phyloP scores from a whole-genome alignment of 2,113 vertebrate genomes.

The Ptyas mucosa region DNA sequence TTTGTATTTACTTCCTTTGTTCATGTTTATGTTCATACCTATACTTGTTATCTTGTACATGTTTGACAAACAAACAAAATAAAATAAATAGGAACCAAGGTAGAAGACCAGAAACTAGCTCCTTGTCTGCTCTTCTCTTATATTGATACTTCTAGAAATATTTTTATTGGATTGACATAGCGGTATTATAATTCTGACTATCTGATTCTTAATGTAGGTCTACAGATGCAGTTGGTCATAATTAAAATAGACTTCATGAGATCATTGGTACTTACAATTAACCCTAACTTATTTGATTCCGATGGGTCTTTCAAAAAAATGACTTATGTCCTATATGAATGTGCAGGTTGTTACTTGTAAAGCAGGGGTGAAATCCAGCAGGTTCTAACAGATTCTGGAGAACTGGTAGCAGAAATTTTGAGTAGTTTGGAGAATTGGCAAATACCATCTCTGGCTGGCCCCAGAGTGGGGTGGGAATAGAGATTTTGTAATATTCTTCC shows the following conservation, averaged over 20 bases:
- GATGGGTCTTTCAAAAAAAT: not conserved
- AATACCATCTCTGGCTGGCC: too few relatives aligned
- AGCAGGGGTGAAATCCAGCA: too few relatives aligned
- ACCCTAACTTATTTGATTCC: not conserved
- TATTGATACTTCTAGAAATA: not conserved
- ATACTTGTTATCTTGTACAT: too few relatives aligned
- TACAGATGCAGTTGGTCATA: not conserved
- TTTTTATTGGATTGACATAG: not conserved
- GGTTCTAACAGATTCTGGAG: too few relatives aligned
- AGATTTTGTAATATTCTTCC: too few relatives aligned
- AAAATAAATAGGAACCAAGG: not conserved
- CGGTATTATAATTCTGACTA: not conserved
- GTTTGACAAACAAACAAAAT: too few relatives aligned
- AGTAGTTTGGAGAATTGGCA: too few relatives aligned
- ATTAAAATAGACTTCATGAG: not conserved
- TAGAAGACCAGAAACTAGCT: not conserved
- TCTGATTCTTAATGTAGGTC: not conserved
- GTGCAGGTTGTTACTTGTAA: not conserved
- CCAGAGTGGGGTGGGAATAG: too few relatives aligned
- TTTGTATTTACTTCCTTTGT: too few relatives aligned
- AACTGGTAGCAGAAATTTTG: too few relatives aligned
- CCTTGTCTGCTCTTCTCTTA: not conserved
- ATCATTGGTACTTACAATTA: not conserved
- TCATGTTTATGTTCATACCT: too few relatives aligned
- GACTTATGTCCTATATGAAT: not conserved